Conservation (phyloP, 2,888 invertebrate genomes). For the Diarsia mendica region DNA sequence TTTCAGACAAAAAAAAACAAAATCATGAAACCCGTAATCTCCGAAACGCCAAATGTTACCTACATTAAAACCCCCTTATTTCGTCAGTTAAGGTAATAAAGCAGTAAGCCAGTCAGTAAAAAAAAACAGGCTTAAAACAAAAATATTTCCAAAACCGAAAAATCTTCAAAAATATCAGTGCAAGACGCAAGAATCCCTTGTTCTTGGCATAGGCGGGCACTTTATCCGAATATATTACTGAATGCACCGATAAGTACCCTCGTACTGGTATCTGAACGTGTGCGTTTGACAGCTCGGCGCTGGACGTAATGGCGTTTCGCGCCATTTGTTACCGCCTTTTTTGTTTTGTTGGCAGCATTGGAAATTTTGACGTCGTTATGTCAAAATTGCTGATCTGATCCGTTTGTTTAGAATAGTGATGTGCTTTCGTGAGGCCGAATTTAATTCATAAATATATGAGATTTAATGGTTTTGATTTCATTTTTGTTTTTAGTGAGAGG, state of each 20-base stretch:
- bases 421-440: background rate
- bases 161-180: conserved; percentile 31
- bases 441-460: background rate
- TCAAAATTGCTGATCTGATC: conserved; percentile 50
- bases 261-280: conserved; percentile 60
- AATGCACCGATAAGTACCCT: conserved; percentile 71
- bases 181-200: conserved; percentile 48
- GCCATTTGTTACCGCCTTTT: conserved; percentile 72
- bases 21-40: no score
- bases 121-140: background rate
- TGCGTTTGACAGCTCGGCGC: conserved; percentile 71
- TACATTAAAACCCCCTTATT: background rate
- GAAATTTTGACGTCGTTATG: conserved; percentile 55
- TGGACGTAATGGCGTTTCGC: conserved; percentile 71
- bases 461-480: no score
- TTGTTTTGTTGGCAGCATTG: conserved; percentile 62
- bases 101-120: background rate
- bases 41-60: background rate
- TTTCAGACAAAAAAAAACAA: conserved; percentile 1
- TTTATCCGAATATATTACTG: conserved; percentile 72
- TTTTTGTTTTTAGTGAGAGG: background rate
- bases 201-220: conserved; percentile 66
- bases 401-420: conserved; percentile 16
- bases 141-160: conserved; percentile 2
- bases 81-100: background rate